phyloP scores from a whole-genome alignment of 2,113 vertebrate species.

The Pitta sordida region DNA sequence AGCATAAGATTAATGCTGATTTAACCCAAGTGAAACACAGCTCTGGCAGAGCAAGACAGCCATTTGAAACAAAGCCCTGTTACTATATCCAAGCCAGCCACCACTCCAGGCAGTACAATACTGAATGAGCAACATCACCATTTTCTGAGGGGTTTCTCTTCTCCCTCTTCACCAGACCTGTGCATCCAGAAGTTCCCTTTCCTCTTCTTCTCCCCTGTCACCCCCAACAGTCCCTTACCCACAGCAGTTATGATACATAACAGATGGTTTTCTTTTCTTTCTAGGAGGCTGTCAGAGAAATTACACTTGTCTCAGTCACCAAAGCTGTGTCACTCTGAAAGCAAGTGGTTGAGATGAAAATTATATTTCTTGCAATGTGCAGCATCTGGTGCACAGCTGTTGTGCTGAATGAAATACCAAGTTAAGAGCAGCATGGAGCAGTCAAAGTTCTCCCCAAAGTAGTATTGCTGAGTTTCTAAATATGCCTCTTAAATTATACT shows the following conservation, averaged over 20 bases:
- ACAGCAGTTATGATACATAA: neutral
- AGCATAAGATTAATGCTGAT: neutral
- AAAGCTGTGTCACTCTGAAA: neutral
- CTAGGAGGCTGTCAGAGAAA: slow-evolving; percentile 22
- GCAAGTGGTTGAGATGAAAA: slow-evolving; percentile 36
- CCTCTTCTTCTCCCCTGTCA: neutral
- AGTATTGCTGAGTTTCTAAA: slow-evolving; percentile 53
- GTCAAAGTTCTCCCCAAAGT: slow-evolving; percentile 54
- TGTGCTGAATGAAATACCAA: slow-evolving; percentile 46
- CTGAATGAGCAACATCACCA: accelerated
- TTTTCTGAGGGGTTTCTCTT: neutral
- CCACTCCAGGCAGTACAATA: neutral
- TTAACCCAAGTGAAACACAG: neutral
- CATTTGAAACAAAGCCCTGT: neutral
- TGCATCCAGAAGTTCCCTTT: neutral
- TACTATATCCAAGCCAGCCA: neutral
- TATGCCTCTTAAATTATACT: slow-evolving; percentile 63
- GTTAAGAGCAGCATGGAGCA: neutral
- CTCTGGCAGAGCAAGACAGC: neutral
- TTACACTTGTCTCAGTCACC: neutral
- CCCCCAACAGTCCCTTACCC: neutral
- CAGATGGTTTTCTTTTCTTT: slow-evolving; percentile 36
- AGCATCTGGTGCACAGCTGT: slow-evolving; percentile 76
- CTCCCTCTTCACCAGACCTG: neutral
- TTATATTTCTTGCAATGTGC: slow-evolving; percentile 28